Evolutionary conservation across 2,888 invertebrate species (phyloP).

Genomic region (Nysson spinosus): DNA sequence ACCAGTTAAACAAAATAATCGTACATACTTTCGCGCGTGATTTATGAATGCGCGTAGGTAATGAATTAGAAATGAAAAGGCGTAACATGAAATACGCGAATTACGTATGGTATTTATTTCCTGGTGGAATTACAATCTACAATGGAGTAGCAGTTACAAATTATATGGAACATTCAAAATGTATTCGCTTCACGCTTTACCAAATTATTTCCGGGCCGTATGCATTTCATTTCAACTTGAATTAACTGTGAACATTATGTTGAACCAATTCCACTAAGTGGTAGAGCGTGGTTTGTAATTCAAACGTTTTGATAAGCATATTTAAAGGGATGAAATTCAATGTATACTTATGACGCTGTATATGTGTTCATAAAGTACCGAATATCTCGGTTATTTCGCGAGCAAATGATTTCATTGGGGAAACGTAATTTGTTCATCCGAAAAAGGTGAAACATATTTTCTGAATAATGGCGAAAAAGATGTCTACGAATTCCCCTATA

Average conservation of each 20-base stretch:
- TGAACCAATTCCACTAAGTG: not conserved
- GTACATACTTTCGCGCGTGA: constrained; percentile 23
- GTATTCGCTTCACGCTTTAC: not conserved
- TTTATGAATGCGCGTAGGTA: too few species aligned
- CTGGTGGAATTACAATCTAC: constrained; percentile 22
- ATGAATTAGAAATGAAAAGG: constrained; percentile 5
- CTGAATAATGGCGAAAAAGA: constrained; percentile 31
- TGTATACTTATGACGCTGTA: too few species aligned
- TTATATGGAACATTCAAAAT: too few species aligned
- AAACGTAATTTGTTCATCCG: constrained; percentile 27
- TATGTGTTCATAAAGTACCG: too few species aligned
- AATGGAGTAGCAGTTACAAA: constrained; percentile 33
- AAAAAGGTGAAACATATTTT: constrained; percentile 29
- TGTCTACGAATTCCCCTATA: constrained; percentile 22
- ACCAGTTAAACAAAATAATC: constrained; percentile 57
- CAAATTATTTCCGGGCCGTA: not conserved
- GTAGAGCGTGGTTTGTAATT: not conserved
- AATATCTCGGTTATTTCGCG: not conserved
- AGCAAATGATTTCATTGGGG: constrained; percentile 14
- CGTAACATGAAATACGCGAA: not conserved
- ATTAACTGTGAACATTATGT: not conserved
- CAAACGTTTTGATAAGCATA: not conserved
- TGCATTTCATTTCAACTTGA: not conserved
- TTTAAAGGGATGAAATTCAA: too few species aligned
- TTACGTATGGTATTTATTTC: constrained; percentile 25